Percentiles rank a stretch among this genome's conserved stretches.
Evolutionary conservation across 2,113 vertebrate genomes (phyloP).

Genomic region (Tragelaphus strepsiceros): DNA sequence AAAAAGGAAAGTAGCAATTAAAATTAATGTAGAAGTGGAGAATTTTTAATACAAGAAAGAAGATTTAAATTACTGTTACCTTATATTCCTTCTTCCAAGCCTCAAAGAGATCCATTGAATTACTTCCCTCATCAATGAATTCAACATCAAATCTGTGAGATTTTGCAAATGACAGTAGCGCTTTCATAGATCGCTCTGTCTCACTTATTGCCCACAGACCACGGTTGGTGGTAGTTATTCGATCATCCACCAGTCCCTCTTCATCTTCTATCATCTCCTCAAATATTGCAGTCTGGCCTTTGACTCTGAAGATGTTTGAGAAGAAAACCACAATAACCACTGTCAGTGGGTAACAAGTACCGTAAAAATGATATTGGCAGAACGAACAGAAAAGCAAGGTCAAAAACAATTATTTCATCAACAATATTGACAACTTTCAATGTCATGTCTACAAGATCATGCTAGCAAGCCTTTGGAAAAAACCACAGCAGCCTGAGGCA

Average conservation of each 20-base stretch:
- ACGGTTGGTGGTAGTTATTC: slow-evolving; percentile 93
- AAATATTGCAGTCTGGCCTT: slow-evolving; percentile 96
- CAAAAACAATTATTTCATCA: background rate
- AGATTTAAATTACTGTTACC: slow-evolving; percentile 75
- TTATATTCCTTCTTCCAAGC: slow-evolving; percentile 99
- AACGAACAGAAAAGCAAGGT: background rate
- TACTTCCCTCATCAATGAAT: slow-evolving; percentile 90
- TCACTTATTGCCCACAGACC: slow-evolving; percentile 96
- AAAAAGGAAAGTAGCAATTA: background rate
- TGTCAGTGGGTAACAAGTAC: background rate
- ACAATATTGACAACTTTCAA: background rate
- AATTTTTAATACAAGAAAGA: background rate
- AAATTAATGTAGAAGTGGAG: background rate
- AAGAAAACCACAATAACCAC: background rate
- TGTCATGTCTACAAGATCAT: background rate
- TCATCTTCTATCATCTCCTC: slow-evolving; percentile 99
- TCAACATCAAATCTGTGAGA: slow-evolving; percentile 87
- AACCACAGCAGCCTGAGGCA: background rate
- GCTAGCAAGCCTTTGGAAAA: background rate
- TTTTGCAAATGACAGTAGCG: slow-evolving; percentile 91
- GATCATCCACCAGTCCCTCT: slow-evolving; percentile 94
- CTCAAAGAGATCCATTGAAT: slow-evolving; percentile 96
- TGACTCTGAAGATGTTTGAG: slow-evolving; percentile 84
- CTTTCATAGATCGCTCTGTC: slow-evolving; percentile 93
- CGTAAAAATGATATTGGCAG: background rate